These are phyloP conservation scores for Rhodinocichla rosea DNA, from an alignment of 2,113 vertebrate species.

Conservation along the genomic window DNA sequence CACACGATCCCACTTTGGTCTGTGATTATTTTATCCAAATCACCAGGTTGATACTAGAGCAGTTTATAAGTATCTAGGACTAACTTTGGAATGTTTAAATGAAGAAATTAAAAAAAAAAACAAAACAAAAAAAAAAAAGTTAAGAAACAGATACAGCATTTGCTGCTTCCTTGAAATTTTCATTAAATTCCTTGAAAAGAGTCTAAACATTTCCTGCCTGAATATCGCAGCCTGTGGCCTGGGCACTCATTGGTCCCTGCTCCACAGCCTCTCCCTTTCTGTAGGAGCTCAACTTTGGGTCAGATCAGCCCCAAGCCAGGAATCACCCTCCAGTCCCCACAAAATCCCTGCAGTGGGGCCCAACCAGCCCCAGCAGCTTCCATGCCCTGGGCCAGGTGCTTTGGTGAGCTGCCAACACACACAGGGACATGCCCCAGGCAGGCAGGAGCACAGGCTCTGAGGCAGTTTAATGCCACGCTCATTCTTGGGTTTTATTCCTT, in stretches of 20 bases:
- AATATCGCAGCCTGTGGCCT: background rate
- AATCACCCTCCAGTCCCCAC: background rate
- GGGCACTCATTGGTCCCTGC: background rate
- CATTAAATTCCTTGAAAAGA: background rate
- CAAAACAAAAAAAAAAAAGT: background rate
- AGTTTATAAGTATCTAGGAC: background rate
- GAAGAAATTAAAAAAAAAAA: background rate
- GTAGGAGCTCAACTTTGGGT: background rate
- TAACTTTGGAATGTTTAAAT: background rate
- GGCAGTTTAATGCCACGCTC: background rate
- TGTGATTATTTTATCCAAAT: background rate
- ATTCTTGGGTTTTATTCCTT: background rate
- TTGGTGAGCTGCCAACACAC: background rate
- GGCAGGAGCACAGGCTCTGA: background rate
- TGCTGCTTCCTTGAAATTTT: background rate
- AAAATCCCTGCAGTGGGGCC: fast-evolving
- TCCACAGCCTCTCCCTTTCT: background rate
- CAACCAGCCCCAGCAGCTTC: background rate
- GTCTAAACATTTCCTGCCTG: background rate
- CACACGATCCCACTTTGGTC: background rate
- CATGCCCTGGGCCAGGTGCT: fast-evolving
- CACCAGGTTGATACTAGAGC: background rate
- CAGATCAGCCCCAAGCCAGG: background rate
- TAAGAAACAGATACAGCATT: background rate
- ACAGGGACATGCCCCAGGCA: fast-evolving